Evolutionary conservation across 2,888 invertebrate genomes (phyloP), one percentile per base, ranked within the genome.

Genomic region (Anorthoa munda): DNA sequence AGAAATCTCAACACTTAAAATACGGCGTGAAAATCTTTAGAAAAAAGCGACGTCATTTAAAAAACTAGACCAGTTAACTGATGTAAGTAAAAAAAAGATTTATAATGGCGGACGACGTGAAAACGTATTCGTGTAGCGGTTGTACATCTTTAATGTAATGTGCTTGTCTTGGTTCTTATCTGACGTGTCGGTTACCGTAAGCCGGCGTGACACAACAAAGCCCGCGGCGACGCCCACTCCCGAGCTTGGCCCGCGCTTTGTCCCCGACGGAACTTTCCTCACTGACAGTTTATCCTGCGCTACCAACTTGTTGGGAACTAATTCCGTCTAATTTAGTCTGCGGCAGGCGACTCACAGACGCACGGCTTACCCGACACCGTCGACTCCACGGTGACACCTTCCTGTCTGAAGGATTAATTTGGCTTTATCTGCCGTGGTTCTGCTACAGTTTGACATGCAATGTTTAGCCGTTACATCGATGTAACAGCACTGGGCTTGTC

Each of bases 291-390:
- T 91, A 91, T 89, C 87, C 89, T 86, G 85, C 84, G 85, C 87
- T 78, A 82, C 85, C 80, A 88, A 92, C 90, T 93, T 91, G 92
- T 89, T 90, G 77, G 83, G 77, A 92, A 93, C 92, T 94, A 93
- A 93, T 93, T 93, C 90, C 82, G 83, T 90, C 90, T 92, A 93
- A 92, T 92, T 93, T 91, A 89, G 90, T 83, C 88, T 88, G 90
- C 68, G 88, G 88, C 75, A 72, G 66, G 77, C 75, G 73, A 81
- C 82, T 86, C 85, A 84, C 82, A 89, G 85, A 88, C 87, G 85
- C 87, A 87, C 75, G 86, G 90, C 89, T 92, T 90, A 88, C 86
- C 75, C 74, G 84, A 75, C 46, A 53, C 84, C 81, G 70, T 59
- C 80, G 74, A 73, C 87, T 86, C 83, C 74, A 82, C 83, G 78